These are phyloP conservation scores for Aphaenogaster rudis DNA, from an alignment of 1,140 invertebrate species.

Conservation along the genomic window DNA sequence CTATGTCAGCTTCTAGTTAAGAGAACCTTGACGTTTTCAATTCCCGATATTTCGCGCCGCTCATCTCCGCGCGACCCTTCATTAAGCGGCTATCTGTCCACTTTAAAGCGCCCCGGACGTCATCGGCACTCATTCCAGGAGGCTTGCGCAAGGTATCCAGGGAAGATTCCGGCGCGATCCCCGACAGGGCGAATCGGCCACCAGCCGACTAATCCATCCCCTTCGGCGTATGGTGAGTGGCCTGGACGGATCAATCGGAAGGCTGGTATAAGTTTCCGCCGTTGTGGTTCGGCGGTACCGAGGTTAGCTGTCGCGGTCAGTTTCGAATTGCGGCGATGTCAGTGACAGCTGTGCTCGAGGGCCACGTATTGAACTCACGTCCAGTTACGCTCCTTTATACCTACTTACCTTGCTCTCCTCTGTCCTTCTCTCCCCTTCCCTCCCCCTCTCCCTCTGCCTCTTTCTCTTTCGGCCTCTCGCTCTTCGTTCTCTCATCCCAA, in stretches of 20 bases:
- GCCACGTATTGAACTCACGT: conserved; percentile 86
- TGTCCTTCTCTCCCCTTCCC: conserved; percentile 32
- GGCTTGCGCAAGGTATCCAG: conserved; percentile 36
- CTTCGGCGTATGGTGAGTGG: conserved; percentile 86
- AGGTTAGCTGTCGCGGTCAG: conserved; percentile 86
- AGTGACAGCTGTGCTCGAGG: conserved; percentile 85
- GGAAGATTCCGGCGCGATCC: conserved; percentile 47
- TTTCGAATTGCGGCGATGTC: conserved; percentile 86
- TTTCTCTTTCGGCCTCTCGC: conserved; percentile 36
- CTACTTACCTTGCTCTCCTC: conserved; percentile 81
- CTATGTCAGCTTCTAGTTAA: conserved; percentile 23
- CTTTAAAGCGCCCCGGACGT: conserved; percentile 43
- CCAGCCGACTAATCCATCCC: conserved; percentile 82
- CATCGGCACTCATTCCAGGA: conserved; percentile 45
- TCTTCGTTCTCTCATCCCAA: conserved; percentile 52
- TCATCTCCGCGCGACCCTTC: conserved; percentile 22
- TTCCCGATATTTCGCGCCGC: conserved; percentile 40
- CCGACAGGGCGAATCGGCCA: conserved; percentile 45
- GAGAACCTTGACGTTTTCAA: conserved; percentile 28
- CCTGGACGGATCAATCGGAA: conserved; percentile 86
- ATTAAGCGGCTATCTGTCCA: conserved; percentile 51
- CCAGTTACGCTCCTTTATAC: conserved; percentile 86
- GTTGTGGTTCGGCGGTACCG: conserved; percentile 81
- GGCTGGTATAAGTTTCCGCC: conserved; percentile 86
- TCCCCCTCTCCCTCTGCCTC: conserved; percentile 23